Evolutionary conservation across 2,113 vertebrate species (phyloP).

Genomic region (Osmerus eperlanus): DNA sequence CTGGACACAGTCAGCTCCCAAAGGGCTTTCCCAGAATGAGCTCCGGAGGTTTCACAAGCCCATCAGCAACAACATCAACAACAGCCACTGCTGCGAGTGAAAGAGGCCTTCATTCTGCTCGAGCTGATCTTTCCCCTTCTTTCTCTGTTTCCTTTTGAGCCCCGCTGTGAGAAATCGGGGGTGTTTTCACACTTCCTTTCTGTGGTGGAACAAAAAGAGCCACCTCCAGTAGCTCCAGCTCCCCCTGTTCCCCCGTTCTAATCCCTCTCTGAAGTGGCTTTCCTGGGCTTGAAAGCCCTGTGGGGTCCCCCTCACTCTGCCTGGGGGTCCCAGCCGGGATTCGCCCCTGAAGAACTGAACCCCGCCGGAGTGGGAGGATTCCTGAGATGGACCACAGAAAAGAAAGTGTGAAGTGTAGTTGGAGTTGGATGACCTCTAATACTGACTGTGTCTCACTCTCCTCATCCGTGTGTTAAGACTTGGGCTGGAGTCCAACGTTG

Average conservation of each 20-base stretch:
- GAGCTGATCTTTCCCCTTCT: conserved; percentile 62
- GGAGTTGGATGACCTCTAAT: too few species aligned
- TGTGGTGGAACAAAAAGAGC: conserved; percentile 57
- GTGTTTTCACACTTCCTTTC: conserved; percentile 51
- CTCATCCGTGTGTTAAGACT: too few species aligned
- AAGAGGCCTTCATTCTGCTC: conserved; percentile 38
- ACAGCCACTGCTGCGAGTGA: conserved; percentile 41
- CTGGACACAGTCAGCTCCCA: conserved; percentile 43
- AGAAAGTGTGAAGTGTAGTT: too few species aligned
- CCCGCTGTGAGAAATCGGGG: conserved; percentile 55
- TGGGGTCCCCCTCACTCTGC: conserved; percentile 37
- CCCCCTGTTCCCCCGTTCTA: conserved; percentile 47
- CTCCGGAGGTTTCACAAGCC: conserved; percentile 65
- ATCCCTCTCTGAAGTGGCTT: conserved; percentile 66
- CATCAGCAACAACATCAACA: conserved; percentile 67
- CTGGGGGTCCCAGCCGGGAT: too few species aligned
- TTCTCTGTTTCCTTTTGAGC: conserved; percentile 45
- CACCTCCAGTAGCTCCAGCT: conserved; percentile 58
- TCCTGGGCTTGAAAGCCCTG: conserved; percentile 55
- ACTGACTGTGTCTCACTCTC: too few species aligned
- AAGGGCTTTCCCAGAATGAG: conserved; percentile 64
- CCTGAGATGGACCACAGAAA: too few species aligned
- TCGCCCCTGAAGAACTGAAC: too few species aligned
- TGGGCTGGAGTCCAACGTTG: too few species aligned
- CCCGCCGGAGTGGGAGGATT: too few species aligned